These are phyloP conservation scores for Strix uralensis DNA, from an alignment of 2,113 vertebrate species.

Conservation along the genomic window DNA sequence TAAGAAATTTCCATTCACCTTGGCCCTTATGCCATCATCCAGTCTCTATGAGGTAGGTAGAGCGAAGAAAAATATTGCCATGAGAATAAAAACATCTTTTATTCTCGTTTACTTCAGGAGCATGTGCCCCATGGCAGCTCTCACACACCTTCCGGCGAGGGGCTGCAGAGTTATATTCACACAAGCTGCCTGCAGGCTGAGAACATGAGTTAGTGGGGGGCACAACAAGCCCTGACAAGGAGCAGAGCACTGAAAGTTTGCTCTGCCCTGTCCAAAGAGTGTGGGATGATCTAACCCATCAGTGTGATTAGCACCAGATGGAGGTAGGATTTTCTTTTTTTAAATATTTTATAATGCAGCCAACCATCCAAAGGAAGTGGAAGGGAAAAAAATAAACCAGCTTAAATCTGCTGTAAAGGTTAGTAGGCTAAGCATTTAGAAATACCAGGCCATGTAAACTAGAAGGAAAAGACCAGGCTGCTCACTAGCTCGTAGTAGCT, in stretches of 20 bases:
- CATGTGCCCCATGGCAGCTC: fast-evolving
- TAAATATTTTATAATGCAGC: neutral
- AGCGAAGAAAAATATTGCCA: neutral
- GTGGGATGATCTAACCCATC: neutral
- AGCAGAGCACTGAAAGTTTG: neutral
- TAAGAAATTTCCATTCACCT: neutral
- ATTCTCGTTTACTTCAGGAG: neutral
- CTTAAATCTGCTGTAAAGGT: neutral
- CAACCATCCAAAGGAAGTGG: neutral
- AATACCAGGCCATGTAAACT: neutral
- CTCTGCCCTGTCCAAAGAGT: neutral
- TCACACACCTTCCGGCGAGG: fast-evolving
- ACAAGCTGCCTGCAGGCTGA: fast-evolving
- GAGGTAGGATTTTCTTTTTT: neutral
- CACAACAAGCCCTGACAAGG: neutral
- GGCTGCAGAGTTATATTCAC: neutral
- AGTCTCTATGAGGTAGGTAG: neutral
- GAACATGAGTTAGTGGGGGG: fast-evolving
- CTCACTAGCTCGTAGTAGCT: neutral
- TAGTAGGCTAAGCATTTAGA: neutral
- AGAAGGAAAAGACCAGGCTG: neutral
- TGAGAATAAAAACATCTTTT: neutral
- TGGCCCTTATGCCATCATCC: neutral
- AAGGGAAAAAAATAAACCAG: neutral
- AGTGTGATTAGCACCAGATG: neutral